phyloP scores from a whole-genome alignment of 2,113 vertebrate species.

The Poicephalus gulielmi region DNA sequence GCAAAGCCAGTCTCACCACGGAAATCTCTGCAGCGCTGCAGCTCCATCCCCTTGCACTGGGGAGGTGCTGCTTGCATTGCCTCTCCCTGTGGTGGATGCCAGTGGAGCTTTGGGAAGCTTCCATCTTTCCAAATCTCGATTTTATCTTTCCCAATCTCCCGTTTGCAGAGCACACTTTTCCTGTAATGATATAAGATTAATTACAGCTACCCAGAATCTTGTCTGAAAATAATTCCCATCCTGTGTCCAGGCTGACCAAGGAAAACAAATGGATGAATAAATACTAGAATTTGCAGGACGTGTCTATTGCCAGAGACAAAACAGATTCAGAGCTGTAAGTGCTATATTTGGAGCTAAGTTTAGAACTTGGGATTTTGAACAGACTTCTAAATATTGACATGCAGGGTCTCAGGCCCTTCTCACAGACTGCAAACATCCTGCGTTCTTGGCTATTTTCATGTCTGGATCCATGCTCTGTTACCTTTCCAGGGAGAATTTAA shows the following conservation, averaged over 20 bases:
- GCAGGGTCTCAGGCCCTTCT: neutral
- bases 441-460: neutral
- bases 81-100: neutral
- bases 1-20: neutral
- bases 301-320: conserved; percentile 28
- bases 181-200: neutral
- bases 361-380: neutral
- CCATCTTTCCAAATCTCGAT: neutral
- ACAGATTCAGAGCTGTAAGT: neutral
- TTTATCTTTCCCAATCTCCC: neutral
- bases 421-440: conserved; percentile 5
- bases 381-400: neutral
- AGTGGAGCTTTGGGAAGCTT: neutral
- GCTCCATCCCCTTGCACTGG: fast-evolving
- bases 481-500: conserved; percentile 26
- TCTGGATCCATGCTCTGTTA: neutral
- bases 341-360: conserved; percentile 21
- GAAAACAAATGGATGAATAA: conserved; percentile 29
- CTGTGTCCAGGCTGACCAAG: neutral
- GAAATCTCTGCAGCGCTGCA: neutral
- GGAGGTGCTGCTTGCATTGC: neutral
- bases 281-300: neutral
- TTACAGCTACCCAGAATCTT: neutral
- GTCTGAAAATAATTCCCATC: neutral
- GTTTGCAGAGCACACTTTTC: neutral